Base-by-base conservation (phyloP, 2,797 vertebrate genomes). In the Microchirus variegatus region DNA sequence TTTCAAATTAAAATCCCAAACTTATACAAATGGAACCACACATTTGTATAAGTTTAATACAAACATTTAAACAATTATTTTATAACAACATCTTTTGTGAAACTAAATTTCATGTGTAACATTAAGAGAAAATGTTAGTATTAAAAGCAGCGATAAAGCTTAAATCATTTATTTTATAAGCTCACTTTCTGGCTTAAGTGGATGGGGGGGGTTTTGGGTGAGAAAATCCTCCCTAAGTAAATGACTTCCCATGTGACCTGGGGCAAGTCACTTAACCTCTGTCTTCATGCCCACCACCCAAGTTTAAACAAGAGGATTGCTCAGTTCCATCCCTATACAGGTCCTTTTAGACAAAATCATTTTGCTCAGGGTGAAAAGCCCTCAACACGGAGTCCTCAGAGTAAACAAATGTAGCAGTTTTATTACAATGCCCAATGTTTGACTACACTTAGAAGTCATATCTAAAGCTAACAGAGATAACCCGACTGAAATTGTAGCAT, bases 261-360 rank as follows among this genome's bases (percentile, higher is more conserved):
- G 85, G 90, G 91, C 88, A 87, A 92, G 88, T 91, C 89, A 92
- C 90, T 94, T 94, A 93, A 94, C 92, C 92, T 71, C 89, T 90
- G 86, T 80, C 86, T 85, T 85, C 89, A 88, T 82, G 85, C 86
- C 75, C 70, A 83, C 78, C 85, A 81, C 77, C 85, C 83, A 82
- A 82, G 77, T 90, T 89, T 89, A 86, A 90, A 91, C 88, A 90
- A 84, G 84, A 86, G 80, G 86, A 87, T 84, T 87, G 83, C 79
- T 88, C 83, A 80, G 74, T 85, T 89, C 49, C 74, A 79, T 89
- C 84, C 80, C 71, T 75, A 86, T 78, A 84, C 80, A 46, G 80
- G 76, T 83, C 83, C 78, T 84, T 62, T 84, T 56, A 63, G 77
- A 90, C 78, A 75, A 82, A 82, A 90, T 88, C 68, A 81, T 88